Evolutionary conservation across 2,888 invertebrate species (phyloP).

Genomic region (Athrips mouffetella): DNA sequence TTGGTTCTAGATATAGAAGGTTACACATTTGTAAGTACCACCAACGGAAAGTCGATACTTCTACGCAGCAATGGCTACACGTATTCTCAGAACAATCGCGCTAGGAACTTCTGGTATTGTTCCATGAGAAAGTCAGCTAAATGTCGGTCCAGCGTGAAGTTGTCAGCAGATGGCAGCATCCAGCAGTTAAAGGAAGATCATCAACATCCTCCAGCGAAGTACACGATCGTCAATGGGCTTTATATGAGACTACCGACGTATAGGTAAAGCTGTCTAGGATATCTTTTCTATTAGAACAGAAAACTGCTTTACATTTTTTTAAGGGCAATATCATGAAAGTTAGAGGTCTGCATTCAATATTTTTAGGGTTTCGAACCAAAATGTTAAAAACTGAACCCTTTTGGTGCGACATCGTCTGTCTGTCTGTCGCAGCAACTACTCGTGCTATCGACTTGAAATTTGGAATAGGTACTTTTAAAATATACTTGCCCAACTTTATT

Average conservation of each 20-base stretch:
- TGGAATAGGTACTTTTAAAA: too few relatives aligned
- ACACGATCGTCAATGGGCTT: neutral
- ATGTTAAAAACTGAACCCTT: too few relatives aligned
- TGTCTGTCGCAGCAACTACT: too few relatives aligned
- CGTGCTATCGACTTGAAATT: too few relatives aligned
- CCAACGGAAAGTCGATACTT: neutral
- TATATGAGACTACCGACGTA: neutral
- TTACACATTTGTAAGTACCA: neutral
- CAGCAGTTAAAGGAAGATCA: neutral
- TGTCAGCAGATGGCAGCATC: neutral
- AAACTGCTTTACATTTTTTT: too few relatives aligned
- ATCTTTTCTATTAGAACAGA: too few relatives aligned
- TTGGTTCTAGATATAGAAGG: neutral
- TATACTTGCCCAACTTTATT: too few relatives aligned
- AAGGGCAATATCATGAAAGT: too few relatives aligned
- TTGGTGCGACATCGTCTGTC: too few relatives aligned
- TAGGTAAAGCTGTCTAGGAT: too few relatives aligned
- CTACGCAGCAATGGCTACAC: neutral
- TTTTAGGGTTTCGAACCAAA: too few relatives aligned
- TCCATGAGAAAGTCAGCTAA: neutral
- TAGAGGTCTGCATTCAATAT: too few relatives aligned
- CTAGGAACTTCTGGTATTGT: conserved; percentile 11
- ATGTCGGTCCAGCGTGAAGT: neutral
- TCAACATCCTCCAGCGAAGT: neutral
- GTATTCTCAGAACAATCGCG: conserved; percentile 1